These are phyloP conservation scores for Drosophila littoralis DNA, from an alignment of 1,140 invertebrate genomes.

Conservation along the genomic window DNA sequence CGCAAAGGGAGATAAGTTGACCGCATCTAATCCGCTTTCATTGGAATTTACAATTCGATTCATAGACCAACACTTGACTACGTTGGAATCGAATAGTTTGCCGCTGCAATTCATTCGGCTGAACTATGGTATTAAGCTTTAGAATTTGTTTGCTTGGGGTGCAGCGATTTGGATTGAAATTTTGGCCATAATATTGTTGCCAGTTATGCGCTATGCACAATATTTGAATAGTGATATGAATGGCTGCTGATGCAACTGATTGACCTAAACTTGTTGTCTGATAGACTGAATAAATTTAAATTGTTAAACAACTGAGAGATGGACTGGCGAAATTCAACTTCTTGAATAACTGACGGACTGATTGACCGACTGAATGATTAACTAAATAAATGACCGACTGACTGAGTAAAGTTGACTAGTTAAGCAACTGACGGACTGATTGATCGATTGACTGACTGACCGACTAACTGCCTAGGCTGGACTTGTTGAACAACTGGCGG, in stretches of 20 bases:
- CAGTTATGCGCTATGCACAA: constrained; percentile 52
- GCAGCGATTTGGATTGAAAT: background rate
- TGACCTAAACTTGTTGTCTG: too few relatives aligned
- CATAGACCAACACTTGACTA: background rate
- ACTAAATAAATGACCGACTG: too few relatives aligned
- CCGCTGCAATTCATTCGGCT: background rate
- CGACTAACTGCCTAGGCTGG: too few relatives aligned
- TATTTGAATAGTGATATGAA: constrained; percentile 69
- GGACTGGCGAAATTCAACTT: background rate
- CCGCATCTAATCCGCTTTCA: background rate
- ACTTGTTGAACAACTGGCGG: too few relatives aligned
- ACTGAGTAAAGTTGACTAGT: too few relatives aligned
- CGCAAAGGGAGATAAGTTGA: background rate
- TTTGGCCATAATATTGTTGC: constrained; percentile 38
- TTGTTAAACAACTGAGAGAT: background rate
- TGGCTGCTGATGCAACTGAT: constrained; percentile 9
- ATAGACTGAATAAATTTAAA: too few relatives aligned
- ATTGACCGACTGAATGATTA: background rate
- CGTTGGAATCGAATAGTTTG: too few relatives aligned
- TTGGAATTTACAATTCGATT: background rate
- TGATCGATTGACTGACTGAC: too few relatives aligned
- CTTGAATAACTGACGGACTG: background rate
- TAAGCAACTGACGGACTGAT: too few relatives aligned
- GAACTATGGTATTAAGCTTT: constrained; percentile 26
- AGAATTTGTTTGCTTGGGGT: constrained; percentile 24